phyloP scores from a whole-genome alignment of 2,113 vertebrate species.

The Steatornis caripensis region DNA sequence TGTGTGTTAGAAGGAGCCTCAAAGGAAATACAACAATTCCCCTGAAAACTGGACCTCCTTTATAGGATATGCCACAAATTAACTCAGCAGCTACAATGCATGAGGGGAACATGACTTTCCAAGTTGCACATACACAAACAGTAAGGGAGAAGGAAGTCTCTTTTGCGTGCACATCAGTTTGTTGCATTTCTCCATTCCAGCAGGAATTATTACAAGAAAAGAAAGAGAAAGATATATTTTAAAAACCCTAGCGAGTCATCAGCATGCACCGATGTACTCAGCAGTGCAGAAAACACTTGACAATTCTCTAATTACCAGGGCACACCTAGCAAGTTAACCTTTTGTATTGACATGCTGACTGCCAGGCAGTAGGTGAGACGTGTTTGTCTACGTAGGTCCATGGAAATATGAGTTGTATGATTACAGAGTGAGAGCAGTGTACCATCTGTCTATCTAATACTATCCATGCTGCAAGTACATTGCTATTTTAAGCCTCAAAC shows the following conservation, averaged over 20 bases:
- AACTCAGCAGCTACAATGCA: neutral
- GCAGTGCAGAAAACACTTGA: neutral
- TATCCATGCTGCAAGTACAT: neutral
- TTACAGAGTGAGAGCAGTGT: neutral
- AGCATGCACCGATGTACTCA: neutral
- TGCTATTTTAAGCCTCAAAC: slow-evolving; percentile 26
- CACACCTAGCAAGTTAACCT: neutral
- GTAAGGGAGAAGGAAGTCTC: neutral
- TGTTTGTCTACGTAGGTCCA: neutral
- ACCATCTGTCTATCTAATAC: slow-evolving; percentile 29
- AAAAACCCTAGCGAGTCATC: neutral
- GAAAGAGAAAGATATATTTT: neutral
- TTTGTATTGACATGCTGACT: neutral
- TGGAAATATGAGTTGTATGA: neutral
- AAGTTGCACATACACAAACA: slow-evolving; percentile 8
- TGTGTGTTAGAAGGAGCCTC: neutral
- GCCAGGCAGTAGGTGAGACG: neutral
- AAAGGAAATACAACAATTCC: neutral
- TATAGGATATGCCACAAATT: slow-evolving; percentile 33
- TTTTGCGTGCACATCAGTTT: neutral
- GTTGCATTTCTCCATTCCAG: neutral
- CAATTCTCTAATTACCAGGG: neutral
- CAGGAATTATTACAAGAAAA: neutral
- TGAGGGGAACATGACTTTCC: neutral
- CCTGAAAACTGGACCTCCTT: neutral